Evolutionary conservation across 2,797 vertebrate genomes (phyloP), one percentile per base, ranked within the genome.

Genomic region (Linurgus olivaceus): DNA sequence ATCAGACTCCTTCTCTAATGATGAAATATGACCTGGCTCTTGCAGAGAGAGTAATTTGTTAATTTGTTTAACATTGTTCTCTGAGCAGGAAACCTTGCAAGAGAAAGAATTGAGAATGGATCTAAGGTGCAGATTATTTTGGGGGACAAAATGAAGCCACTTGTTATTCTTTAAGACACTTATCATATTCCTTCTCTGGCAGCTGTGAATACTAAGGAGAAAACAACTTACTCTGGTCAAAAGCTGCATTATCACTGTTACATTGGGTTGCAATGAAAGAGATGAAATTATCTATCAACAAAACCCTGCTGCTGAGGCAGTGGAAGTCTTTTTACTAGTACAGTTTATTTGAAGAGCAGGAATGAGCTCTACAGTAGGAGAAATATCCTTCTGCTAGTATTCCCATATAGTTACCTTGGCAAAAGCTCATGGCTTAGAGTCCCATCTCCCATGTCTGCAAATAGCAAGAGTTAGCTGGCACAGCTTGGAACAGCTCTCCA

Each of bases 1-100:
- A 79, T 84, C 77, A 87, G 91, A 9, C 72, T 95, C 33, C 15
- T 90, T 80, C 68, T 94, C 88, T 94, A 95, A 96, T 91, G 79
- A 73, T 92, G 86, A 97, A 96, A 96, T 95, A 96, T 25, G 90
- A 95, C 93, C 94, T 51, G 75, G 86, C 79, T 95, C 83, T 85
- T 86, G 73, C 88, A 95, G 94, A 77, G 75, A 75, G 89, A 94
- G 76, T 91, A 81, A 89, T 97, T 86, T 93, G 75, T 92, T 96
- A 87, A 94, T 94, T 96, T 96, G 95, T 95, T 97, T 95, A 96
- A 89, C 10, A 1, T 77, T 59, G 71, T 68, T 95, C 65, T 88
- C 87, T 84, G 44, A 55, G 79, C 77, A 77, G 89, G 72, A 84
- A 65, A 71, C 65, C 44, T 96, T 86, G n/a, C 54, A 86, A 90